phyloP scores from a whole-genome alignment of 2,888 invertebrate genomes.

The Zeuzera pyrina region DNA sequence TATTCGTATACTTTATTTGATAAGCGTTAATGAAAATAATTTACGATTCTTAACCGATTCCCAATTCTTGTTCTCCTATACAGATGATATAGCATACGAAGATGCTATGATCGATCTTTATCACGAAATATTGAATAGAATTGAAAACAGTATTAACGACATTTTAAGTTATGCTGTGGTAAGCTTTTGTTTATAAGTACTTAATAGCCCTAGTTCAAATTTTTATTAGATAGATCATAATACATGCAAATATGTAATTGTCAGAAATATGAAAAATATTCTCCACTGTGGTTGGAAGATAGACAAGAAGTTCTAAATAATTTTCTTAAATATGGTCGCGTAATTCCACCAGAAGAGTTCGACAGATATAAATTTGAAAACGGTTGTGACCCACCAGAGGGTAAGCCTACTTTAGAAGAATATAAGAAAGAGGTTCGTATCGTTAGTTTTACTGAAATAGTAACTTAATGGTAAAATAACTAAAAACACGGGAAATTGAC shows the following conservation, averaged over 20 bases:
- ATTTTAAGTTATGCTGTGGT: constrained; percentile 49
- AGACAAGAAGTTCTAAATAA: constrained; percentile 81
- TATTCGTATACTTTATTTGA: constrained; percentile 14
- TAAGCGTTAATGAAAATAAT: neutral
- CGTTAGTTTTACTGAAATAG: too few species aligned
- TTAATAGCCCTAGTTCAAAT: neutral
- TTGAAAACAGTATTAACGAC: constrained; percentile 55
- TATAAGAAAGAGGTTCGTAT: constrained; percentile 87
- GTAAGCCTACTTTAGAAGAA: constrained; percentile 70
- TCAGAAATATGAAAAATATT: constrained; percentile 76
- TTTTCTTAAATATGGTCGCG: constrained; percentile 84
- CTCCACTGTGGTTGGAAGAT: constrained; percentile 88
- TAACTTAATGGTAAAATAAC: too few species aligned
- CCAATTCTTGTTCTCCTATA: constrained; percentile 12
- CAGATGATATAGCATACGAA: constrained; percentile 74
- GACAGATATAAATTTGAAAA: constrained; percentile 65
- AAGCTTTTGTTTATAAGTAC: constrained; percentile 17
- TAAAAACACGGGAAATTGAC: too few species aligned
- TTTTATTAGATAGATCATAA: neutral
- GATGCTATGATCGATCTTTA: constrained; percentile 73
- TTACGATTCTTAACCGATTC: constrained; percentile 1
- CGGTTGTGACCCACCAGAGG: constrained; percentile 75
- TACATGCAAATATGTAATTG: neutral
- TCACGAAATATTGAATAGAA: constrained; percentile 65
- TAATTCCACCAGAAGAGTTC: constrained; percentile 80